phyloP scores from a whole-genome alignment of 1,140 invertebrate genomes.

The Antheraea mylitta region DNA sequence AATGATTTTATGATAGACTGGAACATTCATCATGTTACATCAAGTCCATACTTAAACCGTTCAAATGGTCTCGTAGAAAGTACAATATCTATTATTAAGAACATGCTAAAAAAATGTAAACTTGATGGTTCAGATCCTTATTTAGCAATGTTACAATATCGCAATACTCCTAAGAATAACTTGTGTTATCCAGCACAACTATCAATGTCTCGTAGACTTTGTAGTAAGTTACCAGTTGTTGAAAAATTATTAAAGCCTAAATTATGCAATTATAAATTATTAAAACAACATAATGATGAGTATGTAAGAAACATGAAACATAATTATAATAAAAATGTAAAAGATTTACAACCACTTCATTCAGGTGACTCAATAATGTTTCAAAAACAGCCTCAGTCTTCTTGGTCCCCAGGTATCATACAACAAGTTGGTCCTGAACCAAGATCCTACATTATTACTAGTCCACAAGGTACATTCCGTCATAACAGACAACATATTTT shows the following conservation, averaged over 20 bases:
- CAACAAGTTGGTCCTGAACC: not conserved
- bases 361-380: no score
- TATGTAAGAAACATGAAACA: not conserved
- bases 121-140: conserved; percentile 30
- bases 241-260: conserved; percentile 26
- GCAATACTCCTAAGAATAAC: conserved; percentile 29
- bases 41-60: no score
- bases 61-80: no score
- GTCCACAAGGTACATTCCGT: no score
- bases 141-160: conserved; percentile 24
- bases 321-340: not conserved
- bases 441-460: no score
- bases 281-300: no score
- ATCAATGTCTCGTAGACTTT: conserved; percentile 25
- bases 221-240: conserved; percentile 24
- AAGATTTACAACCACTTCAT: not conserved
- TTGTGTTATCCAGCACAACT: conserved; percentile 25
- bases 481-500: no score
- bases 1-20: no score
- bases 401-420: not conserved
- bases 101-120: no score
- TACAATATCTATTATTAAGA: no score
- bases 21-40: no score
- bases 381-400: not conserved
- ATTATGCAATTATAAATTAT: no score